Percentiles rank a stretch among this genome's conserved stretches.
Evolutionary conservation across 2,797 vertebrate species (phyloP).

Genomic region (Poliocrania exsul): DNA sequence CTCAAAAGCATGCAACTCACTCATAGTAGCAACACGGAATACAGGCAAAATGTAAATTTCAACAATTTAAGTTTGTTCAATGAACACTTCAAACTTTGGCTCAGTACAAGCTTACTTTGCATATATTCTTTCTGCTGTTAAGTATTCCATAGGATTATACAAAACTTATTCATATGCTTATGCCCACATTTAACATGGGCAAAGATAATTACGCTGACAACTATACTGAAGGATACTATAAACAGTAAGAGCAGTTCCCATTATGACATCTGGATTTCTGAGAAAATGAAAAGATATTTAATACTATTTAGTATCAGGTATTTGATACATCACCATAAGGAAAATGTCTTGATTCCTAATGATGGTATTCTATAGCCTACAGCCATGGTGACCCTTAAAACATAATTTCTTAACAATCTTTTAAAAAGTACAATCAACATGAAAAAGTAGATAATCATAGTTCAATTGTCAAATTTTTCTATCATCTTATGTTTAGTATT

Average conservation of each 20-base stretch:
- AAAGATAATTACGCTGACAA: not conserved
- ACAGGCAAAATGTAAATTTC: not conserved
- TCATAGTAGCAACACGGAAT: not conserved
- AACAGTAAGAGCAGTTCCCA: not conserved
- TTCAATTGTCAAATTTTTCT: not conserved
- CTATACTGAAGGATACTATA: not conserved
- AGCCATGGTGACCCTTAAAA: not conserved
- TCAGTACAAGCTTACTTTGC: not conserved
- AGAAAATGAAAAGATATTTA: not conserved
- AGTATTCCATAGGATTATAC: not conserved
- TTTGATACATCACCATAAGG: not conserved
- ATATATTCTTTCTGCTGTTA: not conserved
- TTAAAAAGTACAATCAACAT: not conserved
- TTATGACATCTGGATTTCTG: not conserved
- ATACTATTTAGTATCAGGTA: not conserved
- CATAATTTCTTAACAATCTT: not conserved
- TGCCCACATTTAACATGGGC: not conserved
- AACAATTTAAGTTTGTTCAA: not conserved
- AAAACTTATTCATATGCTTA: not conserved
- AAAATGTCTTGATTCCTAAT: not conserved
- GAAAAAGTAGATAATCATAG: not conserved
- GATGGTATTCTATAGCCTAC: not conserved
- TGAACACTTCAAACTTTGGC: not conserved
- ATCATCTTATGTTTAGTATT: not conserved
- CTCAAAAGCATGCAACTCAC: not conserved